These are phyloP conservation scores for Machimus rusticus DNA, from an alignment of 2,888 invertebrate species.

Conservation along the genomic window DNA sequence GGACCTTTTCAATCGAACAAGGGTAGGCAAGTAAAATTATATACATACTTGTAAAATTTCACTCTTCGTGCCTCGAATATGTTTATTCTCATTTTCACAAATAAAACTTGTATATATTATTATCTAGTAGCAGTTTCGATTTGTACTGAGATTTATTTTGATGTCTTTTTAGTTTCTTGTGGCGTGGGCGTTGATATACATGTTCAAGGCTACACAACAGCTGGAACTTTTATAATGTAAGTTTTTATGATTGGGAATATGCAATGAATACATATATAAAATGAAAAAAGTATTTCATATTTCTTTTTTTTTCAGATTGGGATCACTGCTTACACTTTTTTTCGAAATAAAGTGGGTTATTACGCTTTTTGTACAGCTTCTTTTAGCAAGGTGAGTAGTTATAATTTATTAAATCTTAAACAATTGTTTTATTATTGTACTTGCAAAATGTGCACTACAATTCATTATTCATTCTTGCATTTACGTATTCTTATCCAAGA, in stretches of 20 bases:
- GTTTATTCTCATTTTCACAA: not conserved
- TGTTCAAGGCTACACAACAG: conserved; percentile 67
- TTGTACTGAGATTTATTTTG: not conserved
- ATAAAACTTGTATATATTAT: not conserved
- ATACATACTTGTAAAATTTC: not conserved
- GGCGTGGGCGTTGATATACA: conserved; percentile 72
- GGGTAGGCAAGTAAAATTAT: not conserved
- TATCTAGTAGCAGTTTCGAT: not conserved
- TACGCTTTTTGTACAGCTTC: conserved; percentile 69
- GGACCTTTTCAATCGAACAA: not conserved
- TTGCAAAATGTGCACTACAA: too few species aligned
- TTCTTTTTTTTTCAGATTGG: conserved; percentile 64
- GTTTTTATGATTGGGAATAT: conserved; percentile 55
- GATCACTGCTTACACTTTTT: conserved; percentile 67
- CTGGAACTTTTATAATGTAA: conserved; percentile 72
- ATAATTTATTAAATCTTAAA: not conserved
- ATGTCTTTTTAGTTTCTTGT: conserved; percentile 65
- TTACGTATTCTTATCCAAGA: too few species aligned
- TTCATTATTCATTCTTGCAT: too few species aligned
- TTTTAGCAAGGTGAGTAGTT: conserved; percentile 57
- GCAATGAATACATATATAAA: not conserved
- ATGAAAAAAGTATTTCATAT: not conserved
- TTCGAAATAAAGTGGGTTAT: conserved; percentile 72
- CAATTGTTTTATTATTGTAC: not conserved
- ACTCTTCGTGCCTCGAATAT: not conserved